These are phyloP conservation scores for Chironomus tentans DNA, from an alignment of 2,888 invertebrate genomes.

Conservation along the genomic window DNA sequence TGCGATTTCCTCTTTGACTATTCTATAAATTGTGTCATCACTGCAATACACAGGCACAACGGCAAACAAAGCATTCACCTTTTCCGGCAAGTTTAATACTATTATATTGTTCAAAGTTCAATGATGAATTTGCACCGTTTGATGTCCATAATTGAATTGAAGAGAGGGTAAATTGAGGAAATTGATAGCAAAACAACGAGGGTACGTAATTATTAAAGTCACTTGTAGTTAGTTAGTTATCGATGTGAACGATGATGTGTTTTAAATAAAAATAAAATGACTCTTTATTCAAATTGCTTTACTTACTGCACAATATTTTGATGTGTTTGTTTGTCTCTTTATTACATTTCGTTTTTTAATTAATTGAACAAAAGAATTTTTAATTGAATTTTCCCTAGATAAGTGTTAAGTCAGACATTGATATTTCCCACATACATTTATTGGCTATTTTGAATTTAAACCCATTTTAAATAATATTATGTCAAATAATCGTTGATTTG, in stretches of 20 bases:
- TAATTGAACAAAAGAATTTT: neutral
- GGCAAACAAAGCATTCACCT: neutral
- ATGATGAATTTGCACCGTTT: constrained; percentile 3
- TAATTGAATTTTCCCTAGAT: neutral
- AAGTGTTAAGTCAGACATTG: neutral
- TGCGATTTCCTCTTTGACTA: neutral
- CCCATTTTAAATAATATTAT: too few relatives aligned
- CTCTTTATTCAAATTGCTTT: neutral
- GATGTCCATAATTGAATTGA: constrained; percentile 20
- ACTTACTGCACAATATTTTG: neutral
- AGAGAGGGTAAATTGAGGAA: constrained; percentile 10
- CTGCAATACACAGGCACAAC: neutral
- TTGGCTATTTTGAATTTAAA: too few relatives aligned
- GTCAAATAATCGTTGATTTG: too few relatives aligned
- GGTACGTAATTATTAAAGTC: neutral
- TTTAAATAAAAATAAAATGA: neutral
- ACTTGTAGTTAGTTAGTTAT: neutral
- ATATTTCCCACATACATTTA: neutral
- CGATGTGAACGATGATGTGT: too few relatives aligned
- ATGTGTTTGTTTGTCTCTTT: too few relatives aligned
- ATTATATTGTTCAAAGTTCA: constrained; percentile 21
- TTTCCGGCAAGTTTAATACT: neutral
- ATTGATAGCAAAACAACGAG: constrained; percentile 10
- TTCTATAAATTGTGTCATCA: neutral
- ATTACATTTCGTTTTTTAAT: neutral